Conservation (phyloP, 2,888 invertebrate species). For the Chaitophorus viminalis region DNA sequence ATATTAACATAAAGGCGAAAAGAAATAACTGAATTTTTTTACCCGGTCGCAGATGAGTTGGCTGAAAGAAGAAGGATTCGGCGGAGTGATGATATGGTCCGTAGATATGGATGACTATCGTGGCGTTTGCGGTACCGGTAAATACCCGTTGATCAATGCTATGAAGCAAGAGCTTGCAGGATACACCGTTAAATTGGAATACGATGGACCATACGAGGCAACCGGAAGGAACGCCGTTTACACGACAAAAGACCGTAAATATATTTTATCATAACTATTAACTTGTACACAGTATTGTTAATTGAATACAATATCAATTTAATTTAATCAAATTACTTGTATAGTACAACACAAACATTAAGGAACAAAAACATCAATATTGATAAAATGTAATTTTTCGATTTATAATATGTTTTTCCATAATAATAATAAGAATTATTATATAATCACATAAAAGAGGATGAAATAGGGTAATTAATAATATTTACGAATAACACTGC, state of each 20-base stretch:
- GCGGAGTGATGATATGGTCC: constrained; percentile 97
- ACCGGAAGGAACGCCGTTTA: constrained; percentile 75
- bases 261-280: constrained; percentile 44
- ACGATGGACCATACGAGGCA: constrained; percentile 87
- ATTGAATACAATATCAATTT: no score
- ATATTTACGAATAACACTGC: no score
- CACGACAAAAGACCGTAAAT: constrained; percentile 90
- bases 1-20: background rate
- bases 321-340: no score
- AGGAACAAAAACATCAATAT: no score
- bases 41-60: constrained; percentile 79
- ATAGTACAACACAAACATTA: no score
- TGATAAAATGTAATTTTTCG: no score
- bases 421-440: no score
- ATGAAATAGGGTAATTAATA: no score
- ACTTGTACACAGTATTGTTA: background rate
- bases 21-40: background rate
- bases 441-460: no score
- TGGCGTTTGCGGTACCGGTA: constrained; percentile 89
- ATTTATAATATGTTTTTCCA: no score
- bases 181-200: constrained; percentile 84
- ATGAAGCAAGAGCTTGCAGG: constrained; percentile 86
- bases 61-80: constrained; percentile 93
- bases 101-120: constrained; percentile 96
- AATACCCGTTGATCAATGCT: constrained; percentile 87